phyloP scores from a whole-genome alignment of 2,797 vertebrate species.

The Pseudochirops corinnae region DNA sequence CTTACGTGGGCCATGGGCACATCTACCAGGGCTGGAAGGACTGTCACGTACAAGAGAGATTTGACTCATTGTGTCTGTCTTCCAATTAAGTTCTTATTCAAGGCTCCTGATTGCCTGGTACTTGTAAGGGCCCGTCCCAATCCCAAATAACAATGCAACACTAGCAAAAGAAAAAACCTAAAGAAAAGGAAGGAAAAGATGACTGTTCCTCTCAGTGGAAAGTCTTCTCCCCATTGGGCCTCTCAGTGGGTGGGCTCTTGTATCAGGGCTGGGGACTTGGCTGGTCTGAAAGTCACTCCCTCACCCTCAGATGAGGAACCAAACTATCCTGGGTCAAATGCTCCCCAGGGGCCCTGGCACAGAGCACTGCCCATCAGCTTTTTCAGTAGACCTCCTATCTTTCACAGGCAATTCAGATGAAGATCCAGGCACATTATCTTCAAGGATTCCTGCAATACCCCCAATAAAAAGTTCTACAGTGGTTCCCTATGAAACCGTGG shows the following conservation, averaged over 20 bases:
- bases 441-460: background rate
- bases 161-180: background rate
- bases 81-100: background rate
- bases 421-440: background rate
- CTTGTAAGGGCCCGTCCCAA: background rate
- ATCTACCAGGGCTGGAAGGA: background rate
- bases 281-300: background rate
- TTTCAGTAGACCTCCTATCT: background rate
- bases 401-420: background rate
- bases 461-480: background rate
- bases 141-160: background rate
- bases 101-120: background rate
- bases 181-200: background rate
- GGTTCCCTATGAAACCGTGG: background rate
- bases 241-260: background rate
- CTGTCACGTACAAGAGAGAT: background rate
- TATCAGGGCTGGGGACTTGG: background rate
- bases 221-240: background rate
- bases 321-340: background rate
- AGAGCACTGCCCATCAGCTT: background rate
- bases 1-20: background rate
- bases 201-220: background rate
- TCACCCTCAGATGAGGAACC: background rate
- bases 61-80: background rate
- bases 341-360: background rate